These are phyloP conservation scores for Balaeniceps rex DNA, from an alignment of 2,113 vertebrate species.

Conservation along the genomic window DNA sequence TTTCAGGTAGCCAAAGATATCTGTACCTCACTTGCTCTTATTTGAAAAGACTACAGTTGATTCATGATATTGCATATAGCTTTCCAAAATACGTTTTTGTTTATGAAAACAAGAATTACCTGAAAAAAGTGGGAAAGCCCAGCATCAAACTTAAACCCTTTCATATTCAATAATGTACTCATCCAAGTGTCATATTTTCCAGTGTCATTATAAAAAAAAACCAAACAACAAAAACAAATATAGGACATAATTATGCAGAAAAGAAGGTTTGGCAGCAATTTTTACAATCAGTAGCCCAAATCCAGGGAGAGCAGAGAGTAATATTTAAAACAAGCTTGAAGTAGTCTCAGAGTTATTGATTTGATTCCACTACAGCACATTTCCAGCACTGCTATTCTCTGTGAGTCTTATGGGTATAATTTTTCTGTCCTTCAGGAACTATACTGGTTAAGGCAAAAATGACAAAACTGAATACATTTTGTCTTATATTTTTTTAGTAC, in stretches of 20 bases:
- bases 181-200: background rate
- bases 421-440: slow-evolving; percentile 55
- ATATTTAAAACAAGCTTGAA: slow-evolving; percentile 36
- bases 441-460: background rate
- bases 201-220: background rate
- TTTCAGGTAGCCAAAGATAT: background rate
- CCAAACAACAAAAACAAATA: background rate
- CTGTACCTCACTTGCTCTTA: background rate
- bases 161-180: background rate
- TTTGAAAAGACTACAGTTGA: slow-evolving; percentile 16
- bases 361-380: slow-evolving; percentile 18
- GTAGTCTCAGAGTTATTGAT: slow-evolving; percentile 50
- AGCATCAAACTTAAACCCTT: background rate
- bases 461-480: background rate
- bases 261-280: slow-evolving; percentile 6
- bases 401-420: slow-evolving; percentile 37
- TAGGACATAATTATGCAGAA: slow-evolving; percentile 31
- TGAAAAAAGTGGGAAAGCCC: background rate
- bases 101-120: slow-evolving; percentile 14
- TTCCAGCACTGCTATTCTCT: slow-evolving; percentile 8
- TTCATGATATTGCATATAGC: background rate
- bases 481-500: background rate
- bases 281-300: slow-evolving; percentile 56
- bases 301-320: background rate
- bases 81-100: background rate